These are phyloP conservation scores for Gibbula magus DNA, from an alignment of 2,888 invertebrate genomes.

Conservation along the genomic window DNA sequence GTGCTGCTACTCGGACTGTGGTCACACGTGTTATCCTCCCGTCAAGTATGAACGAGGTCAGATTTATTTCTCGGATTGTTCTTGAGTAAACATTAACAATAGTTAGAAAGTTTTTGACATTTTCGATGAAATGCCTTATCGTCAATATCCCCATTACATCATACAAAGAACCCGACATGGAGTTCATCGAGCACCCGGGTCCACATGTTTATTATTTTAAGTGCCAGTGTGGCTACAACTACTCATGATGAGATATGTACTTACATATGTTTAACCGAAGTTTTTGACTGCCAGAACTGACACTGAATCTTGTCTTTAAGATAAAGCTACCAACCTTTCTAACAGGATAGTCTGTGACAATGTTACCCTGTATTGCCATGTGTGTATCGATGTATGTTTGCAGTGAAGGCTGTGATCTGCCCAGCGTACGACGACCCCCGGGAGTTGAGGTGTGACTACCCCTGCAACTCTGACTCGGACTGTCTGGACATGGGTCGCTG, in stretches of 20 bases:
- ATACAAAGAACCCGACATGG: no score
- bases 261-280: no score
- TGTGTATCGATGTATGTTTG: background rate
- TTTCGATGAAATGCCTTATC: no score
- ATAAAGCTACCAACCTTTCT: no score
- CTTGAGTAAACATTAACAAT: background rate
- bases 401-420: slow-evolving; percentile 16
- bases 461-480: background rate
- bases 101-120: no score
- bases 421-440: slow-evolving; percentile 2
- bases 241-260: no score
- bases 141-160: no score
- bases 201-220: no score
- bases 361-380: background rate
- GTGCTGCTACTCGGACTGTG: slow-evolving; percentile 10
- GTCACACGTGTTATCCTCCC: background rate
- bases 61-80: background rate
- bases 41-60: slow-evolving; percentile 4
- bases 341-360: background rate
- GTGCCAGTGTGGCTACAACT: no score
- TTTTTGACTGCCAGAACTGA: no score
- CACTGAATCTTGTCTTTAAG: no score
- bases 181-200: no score
- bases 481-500: slow-evolving; percentile 4
- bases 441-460: background rate